Evolutionary conservation across 2,113 vertebrate species (phyloP).

Genomic region (Daphoenositta chrysoptera): DNA sequence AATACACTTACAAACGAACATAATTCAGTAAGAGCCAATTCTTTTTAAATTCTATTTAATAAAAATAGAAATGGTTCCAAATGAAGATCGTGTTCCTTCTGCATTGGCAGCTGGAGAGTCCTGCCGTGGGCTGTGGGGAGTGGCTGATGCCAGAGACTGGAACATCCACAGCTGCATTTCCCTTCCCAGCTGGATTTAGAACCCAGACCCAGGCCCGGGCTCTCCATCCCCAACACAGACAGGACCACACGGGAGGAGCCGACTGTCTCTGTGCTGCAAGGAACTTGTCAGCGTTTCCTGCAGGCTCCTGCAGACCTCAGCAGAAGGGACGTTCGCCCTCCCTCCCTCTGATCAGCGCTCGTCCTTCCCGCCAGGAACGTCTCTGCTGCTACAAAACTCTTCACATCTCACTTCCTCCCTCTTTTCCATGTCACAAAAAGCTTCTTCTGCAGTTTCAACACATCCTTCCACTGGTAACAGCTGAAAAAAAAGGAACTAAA

Average conservation of each 20-base stretch:
- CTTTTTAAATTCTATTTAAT: background rate
- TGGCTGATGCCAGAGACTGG: background rate
- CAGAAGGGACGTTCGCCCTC: background rate
- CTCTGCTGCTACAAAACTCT: background rate
- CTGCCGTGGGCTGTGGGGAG: fast-evolving
- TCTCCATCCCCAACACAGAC: background rate
- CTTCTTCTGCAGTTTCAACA: background rate
- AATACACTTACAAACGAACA: background rate
- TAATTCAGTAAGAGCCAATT: background rate
- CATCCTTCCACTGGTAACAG: background rate
- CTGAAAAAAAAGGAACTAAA: background rate
- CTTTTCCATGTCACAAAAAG: background rate
- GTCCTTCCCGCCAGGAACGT: background rate
- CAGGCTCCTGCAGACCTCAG: background rate
- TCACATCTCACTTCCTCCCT: background rate
- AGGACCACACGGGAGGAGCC: fast-evolving
- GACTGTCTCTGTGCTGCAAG: fast-evolving
- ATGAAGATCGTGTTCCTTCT: fast-evolving
- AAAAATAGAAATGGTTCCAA: too few relatives aligned
- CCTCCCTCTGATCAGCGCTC: background rate
- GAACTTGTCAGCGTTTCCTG: background rate
- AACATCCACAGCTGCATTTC: too few relatives aligned
- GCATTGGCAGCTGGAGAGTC: fast-evolving
- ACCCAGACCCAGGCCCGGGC: fast-evolving
- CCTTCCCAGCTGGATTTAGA: background rate